Conservation (phyloP, 2,113 vertebrate species). For the Andinoacara biseriatus region DNA sequence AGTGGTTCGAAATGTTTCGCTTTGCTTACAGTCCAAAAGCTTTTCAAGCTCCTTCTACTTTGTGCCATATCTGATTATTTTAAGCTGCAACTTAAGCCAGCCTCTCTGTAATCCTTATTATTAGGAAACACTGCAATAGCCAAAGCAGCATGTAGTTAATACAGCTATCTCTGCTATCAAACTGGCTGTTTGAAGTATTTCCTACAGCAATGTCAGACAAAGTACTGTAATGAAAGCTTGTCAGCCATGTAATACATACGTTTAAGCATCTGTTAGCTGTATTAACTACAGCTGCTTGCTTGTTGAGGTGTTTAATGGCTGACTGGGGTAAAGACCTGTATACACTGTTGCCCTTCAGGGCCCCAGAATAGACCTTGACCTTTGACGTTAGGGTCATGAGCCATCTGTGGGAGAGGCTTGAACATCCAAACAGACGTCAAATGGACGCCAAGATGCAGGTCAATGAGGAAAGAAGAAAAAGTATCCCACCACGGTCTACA, state of each 20-base stretch:
- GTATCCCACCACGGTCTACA: constrained; percentile 70
- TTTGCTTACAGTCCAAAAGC: constrained; percentile 34
- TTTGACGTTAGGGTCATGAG: constrained; percentile 60
- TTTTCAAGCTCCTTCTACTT: constrained; percentile 50
- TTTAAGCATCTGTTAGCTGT: constrained; percentile 68
- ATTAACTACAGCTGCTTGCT: constrained; percentile 65
- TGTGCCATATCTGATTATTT: constrained; percentile 57
- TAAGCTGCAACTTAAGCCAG: constrained; percentile 69
- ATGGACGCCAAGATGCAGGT: constrained; percentile 65
- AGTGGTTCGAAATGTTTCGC: constrained; percentile 64
- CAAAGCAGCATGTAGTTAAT: constrained; percentile 75
- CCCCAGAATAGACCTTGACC: constrained; percentile 58
- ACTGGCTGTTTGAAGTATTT: constrained; percentile 65
- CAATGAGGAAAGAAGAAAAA: constrained; percentile 71
- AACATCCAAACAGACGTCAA: constrained; percentile 64
- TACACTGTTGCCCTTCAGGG: constrained; percentile 69
- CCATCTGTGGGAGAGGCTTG: constrained; percentile 58
- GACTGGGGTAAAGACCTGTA: constrained; percentile 75
- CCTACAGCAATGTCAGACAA: constrained; percentile 68
- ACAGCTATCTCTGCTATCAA: constrained; percentile 69
- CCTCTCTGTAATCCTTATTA: constrained; percentile 42
- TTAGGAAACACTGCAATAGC: constrained; percentile 73
- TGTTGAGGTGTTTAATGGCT: constrained; percentile 58
- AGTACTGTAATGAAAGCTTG: constrained; percentile 65
- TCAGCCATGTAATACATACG: constrained; percentile 61